phyloP scores from a whole-genome alignment of 2,113 vertebrate genomes.

The Eulemur macaco region DNA sequence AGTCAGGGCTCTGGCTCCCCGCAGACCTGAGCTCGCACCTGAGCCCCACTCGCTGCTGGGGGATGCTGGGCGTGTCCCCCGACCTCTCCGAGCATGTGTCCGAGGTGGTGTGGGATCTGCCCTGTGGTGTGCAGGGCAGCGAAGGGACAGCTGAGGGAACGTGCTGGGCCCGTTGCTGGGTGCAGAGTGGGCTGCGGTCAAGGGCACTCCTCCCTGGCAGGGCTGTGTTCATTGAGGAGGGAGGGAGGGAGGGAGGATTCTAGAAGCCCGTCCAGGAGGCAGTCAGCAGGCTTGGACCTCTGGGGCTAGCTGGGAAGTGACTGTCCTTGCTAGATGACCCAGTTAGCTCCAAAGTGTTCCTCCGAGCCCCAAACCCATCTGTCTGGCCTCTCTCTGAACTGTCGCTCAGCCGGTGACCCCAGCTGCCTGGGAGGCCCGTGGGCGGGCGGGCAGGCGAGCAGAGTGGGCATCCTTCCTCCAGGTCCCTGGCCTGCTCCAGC shows the following conservation, averaged over 20 bases:
- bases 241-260: not conserved
- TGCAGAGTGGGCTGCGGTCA: accelerated
- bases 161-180: not conserved
- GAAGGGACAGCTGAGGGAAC: accelerated
- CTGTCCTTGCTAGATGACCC: slow-evolving; percentile 42
- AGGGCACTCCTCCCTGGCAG: not conserved
- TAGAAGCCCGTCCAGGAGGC: not conserved
- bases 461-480: not conserved
- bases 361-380: slow-evolving; percentile 38
- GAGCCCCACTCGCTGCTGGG: not conserved
- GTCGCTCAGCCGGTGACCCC: not conserved
- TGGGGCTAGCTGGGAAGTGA: slow-evolving; percentile 13
- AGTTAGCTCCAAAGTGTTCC: slow-evolving; percentile 16
- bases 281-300: not conserved
- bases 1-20: accelerated
- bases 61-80: accelerated
- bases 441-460: not conserved
- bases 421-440: accelerated
- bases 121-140: accelerated
- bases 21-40: not conserved
- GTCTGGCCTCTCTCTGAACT: not conserved
- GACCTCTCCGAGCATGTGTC: not conserved
- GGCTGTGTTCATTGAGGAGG: not conserved
- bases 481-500: not conserved
- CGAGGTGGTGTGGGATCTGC: too few relatives aligned